These are phyloP conservation scores for Pinctada fucata DNA, from an alignment of 2,888 invertebrate genomes.

Conservation along the genomic window DNA sequence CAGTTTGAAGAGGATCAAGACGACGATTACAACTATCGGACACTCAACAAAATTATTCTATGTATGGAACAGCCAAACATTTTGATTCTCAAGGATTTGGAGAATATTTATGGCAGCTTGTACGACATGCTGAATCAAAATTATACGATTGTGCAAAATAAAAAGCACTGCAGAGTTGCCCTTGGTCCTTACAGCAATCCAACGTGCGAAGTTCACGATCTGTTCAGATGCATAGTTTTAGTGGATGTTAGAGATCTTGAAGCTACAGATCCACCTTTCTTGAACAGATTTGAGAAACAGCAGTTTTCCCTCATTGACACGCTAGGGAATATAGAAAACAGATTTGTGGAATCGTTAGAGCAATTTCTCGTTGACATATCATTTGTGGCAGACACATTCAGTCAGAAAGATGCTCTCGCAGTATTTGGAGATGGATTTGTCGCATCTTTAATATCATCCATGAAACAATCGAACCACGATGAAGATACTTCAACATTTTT, in stretches of 20 bases:
- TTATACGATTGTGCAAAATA: conserved; percentile 22
- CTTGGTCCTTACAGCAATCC: conserved; percentile 39
- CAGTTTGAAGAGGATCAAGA: conserved; percentile 36
- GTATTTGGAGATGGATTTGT: conserved; percentile 6
- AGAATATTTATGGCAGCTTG: too few species aligned
- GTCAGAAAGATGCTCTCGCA: conserved; percentile 14
- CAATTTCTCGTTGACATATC: not conserved
- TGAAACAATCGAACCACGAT: too few species aligned
- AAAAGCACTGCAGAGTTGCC: conserved; percentile 34
- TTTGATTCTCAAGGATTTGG: conserved; percentile 34
- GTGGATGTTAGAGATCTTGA: conserved; percentile 36
- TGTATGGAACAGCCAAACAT: conserved; percentile 40
- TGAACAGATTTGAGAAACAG: conserved; percentile 55
- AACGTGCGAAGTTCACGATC: conserved; percentile 41
- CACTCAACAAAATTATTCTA: conserved; percentile 36
- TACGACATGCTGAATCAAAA: too few species aligned
- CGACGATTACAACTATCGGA: conserved; percentile 38
- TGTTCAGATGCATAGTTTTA: conserved; percentile 44
- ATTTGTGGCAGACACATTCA: conserved; percentile 1
- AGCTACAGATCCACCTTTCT: conserved; percentile 44
- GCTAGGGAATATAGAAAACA: conserved; percentile 3
- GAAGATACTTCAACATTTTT: too few species aligned
- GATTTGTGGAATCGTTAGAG: conserved; percentile 1
- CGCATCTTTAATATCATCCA: conserved; percentile 10
- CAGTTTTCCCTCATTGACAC: conserved; percentile 46